Evolutionary conservation across 2,888 invertebrate species (phyloP).

Genomic region (Drosophila helvetica): DNA sequence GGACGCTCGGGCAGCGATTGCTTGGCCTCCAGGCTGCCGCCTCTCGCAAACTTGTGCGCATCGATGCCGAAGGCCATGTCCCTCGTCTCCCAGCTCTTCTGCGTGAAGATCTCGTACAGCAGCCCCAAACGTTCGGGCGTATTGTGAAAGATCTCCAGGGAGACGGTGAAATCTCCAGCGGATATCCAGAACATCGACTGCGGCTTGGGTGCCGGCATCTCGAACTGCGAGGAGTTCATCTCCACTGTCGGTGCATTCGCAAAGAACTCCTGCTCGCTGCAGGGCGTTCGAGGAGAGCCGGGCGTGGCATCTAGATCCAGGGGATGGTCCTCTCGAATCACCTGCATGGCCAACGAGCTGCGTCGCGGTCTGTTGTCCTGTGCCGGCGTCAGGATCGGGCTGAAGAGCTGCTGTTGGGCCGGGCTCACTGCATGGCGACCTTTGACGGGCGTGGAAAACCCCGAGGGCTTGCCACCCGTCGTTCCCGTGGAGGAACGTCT

Average conservation of each 20-base stretch:
- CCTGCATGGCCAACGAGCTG: constrained; percentile 80
- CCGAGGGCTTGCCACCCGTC: constrained; percentile 43
- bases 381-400: constrained; percentile 55
- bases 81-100: constrained; percentile 71
- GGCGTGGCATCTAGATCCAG: constrained; percentile 54
- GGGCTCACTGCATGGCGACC: constrained; percentile 21
- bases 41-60: constrained; percentile 69
- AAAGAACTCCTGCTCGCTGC: constrained; percentile 64
- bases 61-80: constrained; percentile 81
- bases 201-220: constrained; percentile 16
- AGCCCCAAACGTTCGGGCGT: constrained; percentile 65
- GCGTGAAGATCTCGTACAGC: constrained; percentile 80
- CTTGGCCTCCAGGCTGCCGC: not conserved
- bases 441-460: constrained; percentile 78
- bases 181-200: constrained; percentile 77
- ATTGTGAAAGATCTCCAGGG: constrained; percentile 68
- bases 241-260: constrained; percentile 65
- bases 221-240: constrained; percentile 58
- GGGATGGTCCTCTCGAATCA: constrained; percentile 79
- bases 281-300: constrained; percentile 49
- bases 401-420: constrained; percentile 64
- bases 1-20: constrained; percentile 51
- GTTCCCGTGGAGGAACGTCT: constrained; percentile 44
- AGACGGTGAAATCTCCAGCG: constrained; percentile 73
- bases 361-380: constrained; percentile 69